Evolutionary conservation across 2,797 vertebrate species (phyloP).

Genomic region (Cottoperca gobio): DNA sequence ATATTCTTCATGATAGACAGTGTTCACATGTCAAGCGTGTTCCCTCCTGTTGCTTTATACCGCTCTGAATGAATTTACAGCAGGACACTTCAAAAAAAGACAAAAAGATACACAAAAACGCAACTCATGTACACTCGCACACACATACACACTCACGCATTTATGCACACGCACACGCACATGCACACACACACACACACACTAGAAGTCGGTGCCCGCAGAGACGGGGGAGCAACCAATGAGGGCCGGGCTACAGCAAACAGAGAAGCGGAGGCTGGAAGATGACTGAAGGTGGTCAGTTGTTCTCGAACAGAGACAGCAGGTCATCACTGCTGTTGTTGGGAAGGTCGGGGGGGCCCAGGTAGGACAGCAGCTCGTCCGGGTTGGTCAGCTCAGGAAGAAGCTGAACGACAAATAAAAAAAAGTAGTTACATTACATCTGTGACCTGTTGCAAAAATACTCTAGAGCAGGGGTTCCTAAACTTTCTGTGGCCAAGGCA

Average conservation of each 20-base stretch:
- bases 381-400: slow-evolving; percentile 97
- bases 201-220: slow-evolving; percentile 15
- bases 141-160: neutral
- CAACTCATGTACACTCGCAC: neutral
- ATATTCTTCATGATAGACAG: slow-evolving; percentile 13
- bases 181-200: slow-evolving; percentile 1
- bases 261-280: slow-evolving; percentile 39
- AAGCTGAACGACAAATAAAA: slow-evolving; percentile 79
- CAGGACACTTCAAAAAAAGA: slow-evolving; percentile 46
- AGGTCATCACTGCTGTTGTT: slow-evolving; percentile 95
- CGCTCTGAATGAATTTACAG: slow-evolving; percentile 37
- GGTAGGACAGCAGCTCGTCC: slow-evolving; percentile 95
- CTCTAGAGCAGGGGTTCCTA: no score
- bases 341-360: slow-evolving; percentile 95
- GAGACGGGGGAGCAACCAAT: neutral
- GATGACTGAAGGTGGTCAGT: slow-evolving; percentile 80
- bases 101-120: slow-evolving; percentile 39
- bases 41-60: slow-evolving; percentile 28
- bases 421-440: neutral
- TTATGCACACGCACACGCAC: neutral
- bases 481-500: no score
- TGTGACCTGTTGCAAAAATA: no score
- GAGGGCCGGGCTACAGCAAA: slow-evolving; percentile 40
- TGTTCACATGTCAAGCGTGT: neutral
- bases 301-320: slow-evolving; percentile 96